A percentile compares a stretch with the other conserved stretches of the same genome.
phyloP scores from a whole-genome alignment of 2,113 vertebrate genomes.

The Ondatra zibethicus region DNA sequence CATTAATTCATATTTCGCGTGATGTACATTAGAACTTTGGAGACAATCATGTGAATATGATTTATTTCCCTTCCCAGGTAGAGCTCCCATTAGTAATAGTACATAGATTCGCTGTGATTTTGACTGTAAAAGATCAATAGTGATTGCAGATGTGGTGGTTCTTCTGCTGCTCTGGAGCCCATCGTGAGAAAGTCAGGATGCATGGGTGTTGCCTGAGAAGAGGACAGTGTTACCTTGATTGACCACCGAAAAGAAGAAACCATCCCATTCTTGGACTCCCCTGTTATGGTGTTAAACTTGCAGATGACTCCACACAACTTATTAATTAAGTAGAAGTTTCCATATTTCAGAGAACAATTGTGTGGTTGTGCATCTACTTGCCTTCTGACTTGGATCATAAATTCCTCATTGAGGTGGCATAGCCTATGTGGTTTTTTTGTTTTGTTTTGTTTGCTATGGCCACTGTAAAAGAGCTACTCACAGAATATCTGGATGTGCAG shows the following conservation, averaged over 20 bases:
- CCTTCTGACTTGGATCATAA: conserved; percentile 1
- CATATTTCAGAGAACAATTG: not conserved
- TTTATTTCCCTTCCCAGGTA: not conserved
- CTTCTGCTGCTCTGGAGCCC: not conserved
- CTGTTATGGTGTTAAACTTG: not conserved
- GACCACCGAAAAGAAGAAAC: not conserved
- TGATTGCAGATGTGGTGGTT: not conserved
- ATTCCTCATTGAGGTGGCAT: not conserved
- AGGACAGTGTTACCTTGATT: not conserved
- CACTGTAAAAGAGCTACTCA: not conserved
- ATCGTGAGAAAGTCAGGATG: not conserved
- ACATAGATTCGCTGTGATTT: not conserved
- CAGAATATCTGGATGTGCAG: not conserved
- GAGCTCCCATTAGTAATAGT: not conserved
- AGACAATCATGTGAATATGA: not conserved
- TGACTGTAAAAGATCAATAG: not conserved
- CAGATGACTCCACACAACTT: not conserved
- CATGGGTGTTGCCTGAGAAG: not conserved
- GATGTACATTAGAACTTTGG: not conserved
- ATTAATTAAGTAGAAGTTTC: not conserved
- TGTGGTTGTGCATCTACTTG: not conserved
- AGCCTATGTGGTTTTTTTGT: not conserved
- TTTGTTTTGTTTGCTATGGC: not conserved
- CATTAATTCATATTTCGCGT: conserved; percentile 9
- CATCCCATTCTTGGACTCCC: not conserved